Conservation (phyloP, 2,113 vertebrate species). For the Ursus arctos region DNA sequence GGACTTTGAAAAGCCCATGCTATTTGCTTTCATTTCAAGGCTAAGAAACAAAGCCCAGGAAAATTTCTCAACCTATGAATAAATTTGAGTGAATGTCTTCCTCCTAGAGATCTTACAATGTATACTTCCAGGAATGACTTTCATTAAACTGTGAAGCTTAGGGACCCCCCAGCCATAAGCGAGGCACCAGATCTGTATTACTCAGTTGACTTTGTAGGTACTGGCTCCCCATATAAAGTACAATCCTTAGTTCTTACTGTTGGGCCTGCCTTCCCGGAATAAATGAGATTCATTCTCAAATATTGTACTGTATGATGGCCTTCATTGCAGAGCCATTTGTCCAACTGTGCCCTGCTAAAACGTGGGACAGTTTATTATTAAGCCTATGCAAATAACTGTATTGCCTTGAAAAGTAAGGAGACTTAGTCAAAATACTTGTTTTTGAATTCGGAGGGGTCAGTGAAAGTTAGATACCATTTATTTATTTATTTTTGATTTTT, state of each 20-base stretch:
- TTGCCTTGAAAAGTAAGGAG: background rate
- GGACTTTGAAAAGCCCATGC: background rate
- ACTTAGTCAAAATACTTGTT: background rate
- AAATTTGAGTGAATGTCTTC: background rate
- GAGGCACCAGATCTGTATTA: background rate
- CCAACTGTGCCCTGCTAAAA: background rate
- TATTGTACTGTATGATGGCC: background rate
- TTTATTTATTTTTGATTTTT: too few relatives aligned
- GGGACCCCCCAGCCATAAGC: background rate
- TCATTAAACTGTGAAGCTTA: background rate
- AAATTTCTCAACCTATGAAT: background rate
- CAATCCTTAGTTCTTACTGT: background rate
- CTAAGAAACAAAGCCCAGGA: background rate
- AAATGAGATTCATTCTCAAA: background rate
- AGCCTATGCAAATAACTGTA: background rate
- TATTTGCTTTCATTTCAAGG: background rate
- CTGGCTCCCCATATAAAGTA: background rate
- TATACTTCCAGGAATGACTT: background rate
- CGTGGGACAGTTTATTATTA: background rate
- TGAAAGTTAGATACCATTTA: background rate
- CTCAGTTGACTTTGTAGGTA: background rate
- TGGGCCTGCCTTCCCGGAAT: background rate
- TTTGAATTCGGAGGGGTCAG: background rate
- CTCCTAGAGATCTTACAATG: background rate
- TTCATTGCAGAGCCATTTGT: background rate